Conservation (phyloP, 2,113 vertebrate species). For the Lucifuga dentata region DNA sequence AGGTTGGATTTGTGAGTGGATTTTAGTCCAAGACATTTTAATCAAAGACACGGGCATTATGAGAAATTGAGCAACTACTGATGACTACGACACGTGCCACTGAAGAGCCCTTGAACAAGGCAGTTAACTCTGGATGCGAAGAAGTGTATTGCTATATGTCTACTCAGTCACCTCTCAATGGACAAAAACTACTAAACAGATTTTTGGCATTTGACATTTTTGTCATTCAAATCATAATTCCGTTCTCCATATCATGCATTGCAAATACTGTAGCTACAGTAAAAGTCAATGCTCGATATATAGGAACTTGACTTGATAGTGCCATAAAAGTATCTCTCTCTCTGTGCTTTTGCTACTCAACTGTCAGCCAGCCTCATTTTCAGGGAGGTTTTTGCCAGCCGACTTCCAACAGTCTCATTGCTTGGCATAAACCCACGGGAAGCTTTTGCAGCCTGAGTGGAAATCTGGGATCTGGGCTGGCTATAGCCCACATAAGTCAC, state of each 20-base stretch:
- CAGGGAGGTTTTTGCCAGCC: background rate
- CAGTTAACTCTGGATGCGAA: too few relatives aligned
- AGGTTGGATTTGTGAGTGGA: too few relatives aligned
- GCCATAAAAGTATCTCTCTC: constrained; percentile 33
- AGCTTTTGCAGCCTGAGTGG: constrained; percentile 32
- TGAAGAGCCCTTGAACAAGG: too few relatives aligned
- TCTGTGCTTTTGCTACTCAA: constrained; percentile 38
- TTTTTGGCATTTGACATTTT: too few relatives aligned
- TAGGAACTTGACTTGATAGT: background rate
- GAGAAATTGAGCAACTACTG: too few relatives aligned
- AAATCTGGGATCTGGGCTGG: constrained; percentile 25
- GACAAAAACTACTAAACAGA: background rate
- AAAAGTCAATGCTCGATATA: too few relatives aligned
- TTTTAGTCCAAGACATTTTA: too few relatives aligned
- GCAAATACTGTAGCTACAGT: background rate
- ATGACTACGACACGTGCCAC: too few relatives aligned
- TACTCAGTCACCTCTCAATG: too few relatives aligned
- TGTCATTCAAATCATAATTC: background rate
- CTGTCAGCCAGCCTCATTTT: constrained; percentile 25
- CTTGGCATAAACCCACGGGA: constrained; percentile 1
- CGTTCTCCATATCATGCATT: background rate
- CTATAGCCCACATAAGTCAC: constrained; percentile 31
- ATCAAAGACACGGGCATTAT: too few relatives aligned
- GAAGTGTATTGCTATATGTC: too few relatives aligned
- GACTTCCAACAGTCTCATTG: constrained; percentile 25